These are phyloP conservation scores for Nerophis ophidion DNA, from an alignment of 2,113 vertebrate genomes.

Conservation along the genomic window DNA sequence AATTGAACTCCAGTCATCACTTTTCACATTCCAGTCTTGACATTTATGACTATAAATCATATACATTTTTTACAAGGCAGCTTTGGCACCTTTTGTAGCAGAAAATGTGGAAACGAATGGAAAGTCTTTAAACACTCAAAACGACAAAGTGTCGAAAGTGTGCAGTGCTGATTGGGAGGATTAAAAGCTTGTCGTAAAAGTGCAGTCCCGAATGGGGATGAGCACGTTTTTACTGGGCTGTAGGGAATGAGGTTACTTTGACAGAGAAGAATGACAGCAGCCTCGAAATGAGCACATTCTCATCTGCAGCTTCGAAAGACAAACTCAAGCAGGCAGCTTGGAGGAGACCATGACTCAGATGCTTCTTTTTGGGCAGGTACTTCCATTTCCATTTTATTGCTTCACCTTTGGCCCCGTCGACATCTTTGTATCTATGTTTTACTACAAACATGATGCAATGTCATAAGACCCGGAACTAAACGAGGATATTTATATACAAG, in stretches of 20 bases:
- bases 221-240: constrained; percentile 45
- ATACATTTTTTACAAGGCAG: constrained; percentile 9
- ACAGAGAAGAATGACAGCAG: constrained; percentile 22
- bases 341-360: constrained; percentile 28
- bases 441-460: constrained; percentile 35
- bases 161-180: constrained; percentile 13
- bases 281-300: constrained; percentile 28
- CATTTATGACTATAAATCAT: constrained; percentile 20
- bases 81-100: background rate
- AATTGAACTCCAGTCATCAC: constrained; percentile 13
- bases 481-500: background rate
- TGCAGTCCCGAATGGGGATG: constrained; percentile 39
- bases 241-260: constrained; percentile 36
- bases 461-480: constrained; percentile 40
- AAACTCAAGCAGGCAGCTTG: constrained; percentile 50
- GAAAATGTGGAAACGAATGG: constrained; percentile 16
- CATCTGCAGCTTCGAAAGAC: constrained; percentile 43
- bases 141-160: constrained; percentile 26
- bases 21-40: constrained; percentile 15
- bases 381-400: constrained; percentile 34
- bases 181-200: constrained; percentile 22
- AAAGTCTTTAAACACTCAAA: constrained; percentile 12
- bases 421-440: constrained; percentile 32
- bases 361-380: constrained; percentile 49
- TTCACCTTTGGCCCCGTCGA: constrained; percentile 38